These are phyloP conservation scores for Hypolimnas misippus DNA, from an alignment of 2,888 invertebrate genomes.

Conservation along the genomic window DNA sequence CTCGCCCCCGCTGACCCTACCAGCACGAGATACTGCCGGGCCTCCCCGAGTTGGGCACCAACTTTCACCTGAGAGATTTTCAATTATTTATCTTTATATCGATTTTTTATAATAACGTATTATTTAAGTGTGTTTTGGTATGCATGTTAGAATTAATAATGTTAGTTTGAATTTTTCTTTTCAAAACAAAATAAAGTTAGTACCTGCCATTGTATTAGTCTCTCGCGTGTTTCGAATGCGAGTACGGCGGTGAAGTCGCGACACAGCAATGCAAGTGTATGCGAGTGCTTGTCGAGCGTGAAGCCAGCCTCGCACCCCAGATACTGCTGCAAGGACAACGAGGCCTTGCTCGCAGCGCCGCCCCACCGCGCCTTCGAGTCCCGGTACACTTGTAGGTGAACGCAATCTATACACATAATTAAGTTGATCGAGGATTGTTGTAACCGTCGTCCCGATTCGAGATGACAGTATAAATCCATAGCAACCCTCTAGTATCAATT, in stretches of 20 bases:
- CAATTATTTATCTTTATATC: background rate
- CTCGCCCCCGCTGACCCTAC: slow-evolving; percentile 46
- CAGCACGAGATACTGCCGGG: slow-evolving; percentile 67
- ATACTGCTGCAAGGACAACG: slow-evolving; percentile 92
- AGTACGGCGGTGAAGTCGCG: slow-evolving; percentile 92
- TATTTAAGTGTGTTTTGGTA: no score
- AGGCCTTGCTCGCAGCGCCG: slow-evolving; percentile 88
- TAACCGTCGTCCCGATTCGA: background rate
- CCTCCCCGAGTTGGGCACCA: slow-evolving; percentile 61
- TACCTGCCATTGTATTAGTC: slow-evolving; percentile 94
- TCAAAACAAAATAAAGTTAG: no score
- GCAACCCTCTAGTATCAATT: slow-evolving; percentile 6
- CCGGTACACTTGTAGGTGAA: slow-evolving; percentile 93
- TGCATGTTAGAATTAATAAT: no score
- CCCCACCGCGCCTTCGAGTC: slow-evolving; percentile 90
- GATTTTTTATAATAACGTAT: no score
- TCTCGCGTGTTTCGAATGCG: slow-evolving; percentile 94
- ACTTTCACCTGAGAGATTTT: slow-evolving; percentile 68
- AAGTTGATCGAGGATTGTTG: background rate
- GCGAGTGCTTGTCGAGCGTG: slow-evolving; percentile 94
- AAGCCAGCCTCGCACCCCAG: slow-evolving; percentile 93
- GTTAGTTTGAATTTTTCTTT: no score
- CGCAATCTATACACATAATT: slow-evolving; percentile 88
- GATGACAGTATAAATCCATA: background rate
- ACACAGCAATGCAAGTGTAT: slow-evolving; percentile 95